These are phyloP conservation scores for Drosophila asahinai DNA, from an alignment of 1,140 invertebrate species.

Conservation along the genomic window DNA sequence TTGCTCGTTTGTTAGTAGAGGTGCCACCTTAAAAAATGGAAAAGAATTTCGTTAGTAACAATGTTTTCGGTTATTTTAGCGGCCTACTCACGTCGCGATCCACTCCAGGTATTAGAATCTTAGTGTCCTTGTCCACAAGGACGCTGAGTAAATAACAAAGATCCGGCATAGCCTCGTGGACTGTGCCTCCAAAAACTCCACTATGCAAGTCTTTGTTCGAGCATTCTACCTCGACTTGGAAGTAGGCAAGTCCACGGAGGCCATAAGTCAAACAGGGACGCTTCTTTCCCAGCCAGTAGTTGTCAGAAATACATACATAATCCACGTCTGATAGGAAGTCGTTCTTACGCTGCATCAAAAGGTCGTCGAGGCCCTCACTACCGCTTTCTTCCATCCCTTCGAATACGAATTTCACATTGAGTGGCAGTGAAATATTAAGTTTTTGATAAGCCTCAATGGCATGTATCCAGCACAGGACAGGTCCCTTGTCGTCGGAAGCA, in stretches of 20 bases:
- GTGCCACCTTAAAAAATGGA: constrained; percentile 62
- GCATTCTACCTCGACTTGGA: constrained; percentile 95
- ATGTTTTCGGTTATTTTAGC: neutral
- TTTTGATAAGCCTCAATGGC: constrained; percentile 95
- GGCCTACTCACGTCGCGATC: constrained; percentile 88
- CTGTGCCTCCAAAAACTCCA: constrained; percentile 96
- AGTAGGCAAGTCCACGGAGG: constrained; percentile 97
- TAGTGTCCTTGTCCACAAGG: constrained; percentile 93
- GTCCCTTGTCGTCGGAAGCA: constrained; percentile 97
- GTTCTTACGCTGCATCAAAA: constrained; percentile 91
- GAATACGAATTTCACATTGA: constrained; percentile 98
- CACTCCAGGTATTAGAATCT: constrained; percentile 92
- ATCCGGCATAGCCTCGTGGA: constrained; percentile 96
- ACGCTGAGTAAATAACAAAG: constrained; percentile 93
- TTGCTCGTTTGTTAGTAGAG: constrained; percentile 90
- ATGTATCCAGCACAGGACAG: constrained; percentile 97
- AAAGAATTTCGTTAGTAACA: constrained; percentile 18
- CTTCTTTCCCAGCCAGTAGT: constrained; percentile 98
- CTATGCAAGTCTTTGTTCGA: constrained; percentile 97
- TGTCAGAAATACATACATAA: constrained; percentile 99
- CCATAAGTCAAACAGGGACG: constrained; percentile 99
- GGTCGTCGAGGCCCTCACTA: constrained; percentile 96
- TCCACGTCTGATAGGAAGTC: constrained; percentile 94
- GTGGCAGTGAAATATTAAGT: constrained; percentile 90
- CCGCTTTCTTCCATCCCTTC: constrained; percentile 99